Evolutionary conservation across 2,888 invertebrate genomes (phyloP), one percentile per base, ranked within the genome.

Genomic region (Agrypnus murinus): DNA sequence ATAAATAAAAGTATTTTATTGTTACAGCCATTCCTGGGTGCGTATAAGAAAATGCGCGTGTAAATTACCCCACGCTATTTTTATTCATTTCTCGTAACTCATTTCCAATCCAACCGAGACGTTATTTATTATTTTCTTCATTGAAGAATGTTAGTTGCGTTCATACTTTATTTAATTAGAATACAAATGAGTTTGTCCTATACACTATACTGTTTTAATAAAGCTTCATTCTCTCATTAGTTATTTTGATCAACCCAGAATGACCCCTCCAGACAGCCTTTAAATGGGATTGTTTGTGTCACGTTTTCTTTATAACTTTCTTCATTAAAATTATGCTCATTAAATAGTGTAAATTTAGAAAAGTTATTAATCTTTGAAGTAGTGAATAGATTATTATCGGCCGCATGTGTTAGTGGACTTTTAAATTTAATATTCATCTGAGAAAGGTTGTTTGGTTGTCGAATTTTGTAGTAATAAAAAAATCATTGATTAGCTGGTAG

Each of bases 131-230:
- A 31, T 48, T 36, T 55, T 36, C 9, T 10, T 10, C 4, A 36
- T 36, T 14, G 17, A 55, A 36, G 36, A 36, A 36, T 36, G 55
- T 48, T 31, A 3, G 31, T 19, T 32, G 53, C 9, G 53, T 12
- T 17, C 36, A 15, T 55, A 25, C 25, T 25, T 9, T 36, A 6
- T 55, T 55, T 55, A 55, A 55, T 55, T 55, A 36, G 55, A 55
- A 55, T 55, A 55, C 55, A 55, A 55, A 55, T 55, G 36, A 55
- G 55, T 15, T 34, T 36, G 55, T n/a, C 36, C 19, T 36, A 10
- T 36, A 38, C 55, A 36, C 15, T 55, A n/a, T n/a, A n/a, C n/a
- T n/a, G n/a, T n/a, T n/a, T 55, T 32, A 17, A 38, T 36, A 34
- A 17, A 15, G 14, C 55, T 36, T 25, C 36, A n/a, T n/a, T n/a